Base-by-base conservation (phyloP, 2,797 vertebrate genomes). In the Neopelma chrysocephalum region DNA sequence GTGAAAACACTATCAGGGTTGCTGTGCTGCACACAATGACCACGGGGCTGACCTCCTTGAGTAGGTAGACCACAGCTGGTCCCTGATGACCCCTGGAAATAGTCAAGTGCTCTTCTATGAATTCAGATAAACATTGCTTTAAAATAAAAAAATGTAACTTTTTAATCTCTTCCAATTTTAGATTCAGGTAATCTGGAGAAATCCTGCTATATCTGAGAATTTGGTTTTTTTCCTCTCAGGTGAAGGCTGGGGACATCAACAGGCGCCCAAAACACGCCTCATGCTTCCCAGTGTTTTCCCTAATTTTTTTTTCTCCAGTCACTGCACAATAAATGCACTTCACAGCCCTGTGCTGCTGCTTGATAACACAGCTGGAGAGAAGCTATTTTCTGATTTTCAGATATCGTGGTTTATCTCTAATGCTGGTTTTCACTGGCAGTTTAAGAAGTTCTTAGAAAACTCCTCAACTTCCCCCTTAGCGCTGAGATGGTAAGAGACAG, bases 301-400 rank as follows among this genome's bases (percentile, higher is more conserved):
- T 53, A 34, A 22, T 42, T 18, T 32, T 16, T 64, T 84, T 60
- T 91, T 34, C 57, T 71, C 45, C 18, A 45, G 61, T 87, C 0
- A 1, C 53, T 65, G 72, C 83, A 87, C 88, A 87, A 14, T 75
- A 78, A 89, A 51, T 87, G 43, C 60, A 29, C 54, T 91, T 77
- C 61, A 62, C 31, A 66, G 40, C 38, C 66, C 82, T 77, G 43
- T 90, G 85, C 90, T 92, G 26, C 64, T 69, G 29, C 78, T 92
- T 57, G 92, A 93, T 96, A 91, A 94, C 78, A 76, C 87, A 87
- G 88, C 77, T 65, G 80, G 87, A 90, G 77, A 90, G 83, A 95
- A 95, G 92, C 88, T 96, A 83, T 94, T 96, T 94, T 94, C 95
- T 94, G 93, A 95, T 96, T 95, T 86, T 64, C 79, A 79, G 93